A percentile compares a stretch with the other conserved stretches of the same genome.
Evolutionary conservation across 2,888 invertebrate species (phyloP).

Genomic region (Andrena chrysosceles): DNA sequence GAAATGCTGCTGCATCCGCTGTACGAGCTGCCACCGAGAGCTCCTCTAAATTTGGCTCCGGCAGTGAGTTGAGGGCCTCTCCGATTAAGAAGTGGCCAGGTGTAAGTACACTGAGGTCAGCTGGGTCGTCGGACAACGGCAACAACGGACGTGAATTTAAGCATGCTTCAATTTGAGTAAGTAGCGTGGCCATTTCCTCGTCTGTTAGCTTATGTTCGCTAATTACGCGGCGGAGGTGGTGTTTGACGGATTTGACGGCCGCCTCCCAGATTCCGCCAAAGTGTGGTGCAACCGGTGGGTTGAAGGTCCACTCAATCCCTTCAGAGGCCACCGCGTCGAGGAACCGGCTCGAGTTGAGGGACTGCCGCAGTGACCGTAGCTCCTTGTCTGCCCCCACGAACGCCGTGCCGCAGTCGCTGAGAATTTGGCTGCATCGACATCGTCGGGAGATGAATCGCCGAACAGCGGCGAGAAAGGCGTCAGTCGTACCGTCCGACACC

Average conservation of each 20-base stretch:
- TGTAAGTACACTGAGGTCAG: neutral
- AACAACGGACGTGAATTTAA: too few species aligned
- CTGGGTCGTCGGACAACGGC: neutral
- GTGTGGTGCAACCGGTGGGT: neutral
- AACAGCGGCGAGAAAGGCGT: neutral
- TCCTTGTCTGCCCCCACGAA: too few species aligned
- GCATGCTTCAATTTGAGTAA: too few species aligned
- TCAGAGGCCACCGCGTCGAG: too few species aligned
- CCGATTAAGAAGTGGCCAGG: neutral
- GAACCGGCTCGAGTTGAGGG: accelerated
- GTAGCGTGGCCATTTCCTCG: too few species aligned
- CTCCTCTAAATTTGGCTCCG: neutral
- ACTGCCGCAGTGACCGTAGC: too few species aligned
- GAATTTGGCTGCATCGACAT: neutral
- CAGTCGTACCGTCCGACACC: neutral
- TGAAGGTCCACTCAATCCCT: neutral
- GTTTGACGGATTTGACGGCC: too few species aligned
- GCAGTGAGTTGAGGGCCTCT: neutral
- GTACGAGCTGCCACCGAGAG: neutral
- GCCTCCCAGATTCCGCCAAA: slow-evolving; percentile 12
- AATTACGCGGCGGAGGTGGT: too few species aligned
- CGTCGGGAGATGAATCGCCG: neutral
- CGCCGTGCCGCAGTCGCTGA: neutral
- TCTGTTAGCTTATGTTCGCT: too few species aligned
- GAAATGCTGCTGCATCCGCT: neutral